Conservation (phyloP, 2,888 invertebrate genomes). For the Homarus gammarus region DNA sequence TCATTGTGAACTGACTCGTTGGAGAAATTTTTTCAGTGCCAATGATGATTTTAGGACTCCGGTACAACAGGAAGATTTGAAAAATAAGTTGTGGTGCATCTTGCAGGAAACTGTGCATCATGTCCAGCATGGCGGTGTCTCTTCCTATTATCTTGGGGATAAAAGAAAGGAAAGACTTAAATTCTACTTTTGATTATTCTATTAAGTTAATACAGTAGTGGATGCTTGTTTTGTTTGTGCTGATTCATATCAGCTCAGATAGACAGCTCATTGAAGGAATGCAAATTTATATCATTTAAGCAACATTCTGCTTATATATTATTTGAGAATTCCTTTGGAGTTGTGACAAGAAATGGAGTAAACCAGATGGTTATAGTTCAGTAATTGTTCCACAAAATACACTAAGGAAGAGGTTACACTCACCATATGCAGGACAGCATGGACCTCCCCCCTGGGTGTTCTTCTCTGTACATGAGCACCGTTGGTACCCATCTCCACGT, state of each 20-base stretch:
- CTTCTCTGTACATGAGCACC: constrained; percentile 38
- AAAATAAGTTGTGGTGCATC: constrained; percentile 78
- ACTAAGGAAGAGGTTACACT: neutral
- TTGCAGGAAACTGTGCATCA: constrained; percentile 78
- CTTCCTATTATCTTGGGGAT: constrained; percentile 76
- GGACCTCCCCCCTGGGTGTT: constrained; percentile 69
- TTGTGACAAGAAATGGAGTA: too few species aligned
- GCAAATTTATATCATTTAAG: too few species aligned
- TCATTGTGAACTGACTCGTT: constrained; percentile 29
- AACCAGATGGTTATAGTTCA: too few species aligned
- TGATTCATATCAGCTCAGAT: too few species aligned
- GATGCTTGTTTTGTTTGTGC: too few species aligned
- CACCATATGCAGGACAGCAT: constrained; percentile 73
- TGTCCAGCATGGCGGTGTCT: constrained; percentile 78
- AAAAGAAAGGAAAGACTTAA: too few species aligned
- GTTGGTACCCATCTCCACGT: constrained; percentile 51
- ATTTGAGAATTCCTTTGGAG: too few species aligned
- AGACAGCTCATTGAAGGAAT: too few species aligned
- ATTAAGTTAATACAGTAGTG: too few species aligned
- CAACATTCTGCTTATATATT: too few species aligned
- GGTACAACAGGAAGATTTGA: constrained; percentile 78
- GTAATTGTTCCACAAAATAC: too few species aligned
- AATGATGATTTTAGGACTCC: constrained; percentile 76
- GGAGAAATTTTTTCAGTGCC: constrained; percentile 16
- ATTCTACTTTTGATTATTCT: too few species aligned